Conservation (phyloP, 2,888 invertebrate genomes). For the Phania funesta region DNA sequence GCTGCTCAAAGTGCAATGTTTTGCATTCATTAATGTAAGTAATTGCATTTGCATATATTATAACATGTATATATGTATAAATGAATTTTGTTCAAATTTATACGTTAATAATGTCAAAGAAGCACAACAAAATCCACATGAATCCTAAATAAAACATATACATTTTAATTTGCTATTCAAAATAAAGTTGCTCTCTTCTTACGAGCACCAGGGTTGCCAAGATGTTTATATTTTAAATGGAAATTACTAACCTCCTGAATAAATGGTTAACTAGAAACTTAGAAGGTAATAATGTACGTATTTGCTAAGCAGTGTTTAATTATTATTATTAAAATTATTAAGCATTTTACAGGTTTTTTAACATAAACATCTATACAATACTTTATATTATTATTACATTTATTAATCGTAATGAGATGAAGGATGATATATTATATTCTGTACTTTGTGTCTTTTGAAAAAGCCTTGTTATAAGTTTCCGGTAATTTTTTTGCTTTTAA, state of each 20-base stretch:
- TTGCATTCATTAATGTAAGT: constrained; percentile 49
- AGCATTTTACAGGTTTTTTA: too few species aligned
- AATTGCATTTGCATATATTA: neutral
- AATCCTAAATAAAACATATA: constrained; percentile 15
- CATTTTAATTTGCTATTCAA: neutral
- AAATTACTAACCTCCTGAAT: neutral
- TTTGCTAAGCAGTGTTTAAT: too few species aligned
- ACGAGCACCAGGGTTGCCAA: neutral
- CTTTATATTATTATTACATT: too few species aligned
- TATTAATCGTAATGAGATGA: too few species aligned
- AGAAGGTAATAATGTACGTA: neutral
- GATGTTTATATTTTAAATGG: neutral
- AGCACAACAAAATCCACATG: constrained; percentile 24
- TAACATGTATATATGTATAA: neutral
- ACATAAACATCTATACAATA: too few species aligned
- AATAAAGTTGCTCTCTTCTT: neutral
- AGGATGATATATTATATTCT: too few species aligned
- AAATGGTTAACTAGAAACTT: neutral
- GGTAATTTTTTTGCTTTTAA: too few species aligned
- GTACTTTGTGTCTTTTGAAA: too few species aligned
- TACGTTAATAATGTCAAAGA: constrained; percentile 43
- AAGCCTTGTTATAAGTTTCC: too few species aligned
- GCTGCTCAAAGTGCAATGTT: constrained; percentile 47
- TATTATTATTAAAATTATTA: too few species aligned
- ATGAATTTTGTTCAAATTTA: neutral